Conservation (phyloP, 2,888 invertebrate genomes). For the Andrena fulva region DNA sequence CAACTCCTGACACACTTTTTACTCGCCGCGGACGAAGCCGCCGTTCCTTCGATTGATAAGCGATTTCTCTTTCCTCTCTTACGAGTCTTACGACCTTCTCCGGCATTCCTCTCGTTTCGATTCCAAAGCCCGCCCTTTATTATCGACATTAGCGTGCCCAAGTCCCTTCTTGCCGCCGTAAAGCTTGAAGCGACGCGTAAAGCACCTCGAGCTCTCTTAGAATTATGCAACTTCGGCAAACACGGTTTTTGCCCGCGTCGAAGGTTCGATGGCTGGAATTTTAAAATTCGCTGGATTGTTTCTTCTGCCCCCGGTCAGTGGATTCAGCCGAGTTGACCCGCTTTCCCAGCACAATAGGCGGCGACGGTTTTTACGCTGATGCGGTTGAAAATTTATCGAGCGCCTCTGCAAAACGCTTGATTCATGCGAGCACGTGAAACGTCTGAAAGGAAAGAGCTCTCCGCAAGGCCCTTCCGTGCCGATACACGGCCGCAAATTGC, state of each 20-base stretch:
- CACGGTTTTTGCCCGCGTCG: background rate
- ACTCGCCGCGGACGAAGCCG: no score
- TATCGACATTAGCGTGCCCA: no score
- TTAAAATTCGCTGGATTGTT: conserved; percentile 18
- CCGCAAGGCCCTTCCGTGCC: background rate
- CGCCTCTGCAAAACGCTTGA: conserved; percentile 27
- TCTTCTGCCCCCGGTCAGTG: conserved; percentile 14
- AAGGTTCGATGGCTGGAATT: background rate
- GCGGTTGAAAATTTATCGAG: conserved; percentile 69
- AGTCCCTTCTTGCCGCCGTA: no score
- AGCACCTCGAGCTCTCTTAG: no score
- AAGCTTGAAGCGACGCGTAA: no score
- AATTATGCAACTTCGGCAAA: background rate
- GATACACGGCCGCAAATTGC: conserved; percentile 31
- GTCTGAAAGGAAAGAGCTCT: conserved; percentile 41
- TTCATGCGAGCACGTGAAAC: conserved; percentile 33
- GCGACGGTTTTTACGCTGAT: conserved; percentile 63
- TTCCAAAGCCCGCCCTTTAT: no score
- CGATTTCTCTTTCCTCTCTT: no score
- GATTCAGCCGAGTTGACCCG: conserved; percentile 45
- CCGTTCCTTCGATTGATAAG: no score
- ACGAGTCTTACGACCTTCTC: no score
- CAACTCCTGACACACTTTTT: no score
- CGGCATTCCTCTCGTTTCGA: no score
- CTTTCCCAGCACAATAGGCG: conserved; percentile 58